phyloP scores from a whole-genome alignment of 2,797 vertebrate genomes.

The Sylvilagus floridanus region DNA sequence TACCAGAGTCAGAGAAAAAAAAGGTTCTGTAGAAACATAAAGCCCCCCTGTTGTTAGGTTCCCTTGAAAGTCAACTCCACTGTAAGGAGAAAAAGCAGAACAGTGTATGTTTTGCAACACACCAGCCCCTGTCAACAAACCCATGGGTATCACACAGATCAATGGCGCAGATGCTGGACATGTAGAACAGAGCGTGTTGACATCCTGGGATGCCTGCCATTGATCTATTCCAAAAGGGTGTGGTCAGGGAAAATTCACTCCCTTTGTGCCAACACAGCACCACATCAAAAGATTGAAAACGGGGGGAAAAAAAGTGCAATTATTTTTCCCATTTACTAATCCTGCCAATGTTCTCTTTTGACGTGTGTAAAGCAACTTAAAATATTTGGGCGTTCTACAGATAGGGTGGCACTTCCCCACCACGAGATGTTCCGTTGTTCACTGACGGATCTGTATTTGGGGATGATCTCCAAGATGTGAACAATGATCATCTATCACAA shows the following conservation, averaged over 20 bases:
- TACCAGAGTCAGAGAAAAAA: not conserved
- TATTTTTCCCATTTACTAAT: not conserved
- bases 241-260: not conserved
- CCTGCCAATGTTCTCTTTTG: not conserved
- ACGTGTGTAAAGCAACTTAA: not conserved
- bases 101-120: not conserved
- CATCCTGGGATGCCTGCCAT: too few species aligned
- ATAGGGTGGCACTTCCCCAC: not conserved
- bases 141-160: not conserved
- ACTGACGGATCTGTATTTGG: not conserved
- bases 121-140: not conserved
- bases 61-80: not conserved
- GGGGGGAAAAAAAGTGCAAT: not conserved
- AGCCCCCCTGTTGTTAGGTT: not conserved
- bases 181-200: not conserved
- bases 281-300: not conserved
- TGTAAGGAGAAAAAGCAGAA: not conserved
- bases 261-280: not conserved
- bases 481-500: not conserved
- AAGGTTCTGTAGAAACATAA: not conserved
- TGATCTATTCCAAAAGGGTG: not conserved
- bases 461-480: not conserved
- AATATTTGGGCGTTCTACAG: not conserved
- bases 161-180: not conserved
- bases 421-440: not conserved